phyloP scores from a whole-genome alignment of 2,888 invertebrate genomes.

The Bellardia bayeri region DNA sequence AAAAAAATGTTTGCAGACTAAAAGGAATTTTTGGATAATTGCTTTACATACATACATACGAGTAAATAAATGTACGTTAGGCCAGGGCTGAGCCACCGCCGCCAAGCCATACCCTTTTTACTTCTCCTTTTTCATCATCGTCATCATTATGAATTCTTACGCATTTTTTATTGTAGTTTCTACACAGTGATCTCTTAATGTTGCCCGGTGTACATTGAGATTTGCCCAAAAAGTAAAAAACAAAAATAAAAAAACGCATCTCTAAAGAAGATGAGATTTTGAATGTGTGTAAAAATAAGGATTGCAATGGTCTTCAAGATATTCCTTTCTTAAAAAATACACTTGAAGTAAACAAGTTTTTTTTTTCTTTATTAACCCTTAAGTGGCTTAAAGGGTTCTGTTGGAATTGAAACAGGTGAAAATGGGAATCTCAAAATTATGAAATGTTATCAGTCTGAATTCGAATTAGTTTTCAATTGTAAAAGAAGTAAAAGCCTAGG shows the following conservation, averaged over 20 bases:
- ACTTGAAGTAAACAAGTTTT: constrained; percentile 55
- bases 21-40: constrained; percentile 75
- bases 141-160: constrained; percentile 71
- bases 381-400: background rate
- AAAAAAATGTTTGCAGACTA: constrained; percentile 70
- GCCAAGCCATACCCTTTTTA: constrained; percentile 66
- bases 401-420: constrained; percentile 9
- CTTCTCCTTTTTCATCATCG: constrained; percentile 49
- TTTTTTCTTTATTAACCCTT: constrained; percentile 29
- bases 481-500: too few relatives aligned
- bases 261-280: constrained; percentile 44
- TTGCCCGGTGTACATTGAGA: constrained; percentile 57
- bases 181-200: constrained; percentile 67
- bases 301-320: constrained; percentile 29
- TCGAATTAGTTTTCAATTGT: too few relatives aligned
- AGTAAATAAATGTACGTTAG: constrained; percentile 52
- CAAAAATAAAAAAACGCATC: constrained; percentile 25
- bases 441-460: too few relatives aligned
- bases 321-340: constrained; percentile 24
- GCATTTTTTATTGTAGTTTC: constrained; percentile 56
- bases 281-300: constrained; percentile 32
- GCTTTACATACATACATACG: constrained; percentile 74
- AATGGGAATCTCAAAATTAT: background rate
- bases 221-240: constrained; percentile 55
- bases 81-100: constrained; percentile 49